Conservation (phyloP, 2,113 vertebrate genomes). For the Corydoras maculifer region DNA sequence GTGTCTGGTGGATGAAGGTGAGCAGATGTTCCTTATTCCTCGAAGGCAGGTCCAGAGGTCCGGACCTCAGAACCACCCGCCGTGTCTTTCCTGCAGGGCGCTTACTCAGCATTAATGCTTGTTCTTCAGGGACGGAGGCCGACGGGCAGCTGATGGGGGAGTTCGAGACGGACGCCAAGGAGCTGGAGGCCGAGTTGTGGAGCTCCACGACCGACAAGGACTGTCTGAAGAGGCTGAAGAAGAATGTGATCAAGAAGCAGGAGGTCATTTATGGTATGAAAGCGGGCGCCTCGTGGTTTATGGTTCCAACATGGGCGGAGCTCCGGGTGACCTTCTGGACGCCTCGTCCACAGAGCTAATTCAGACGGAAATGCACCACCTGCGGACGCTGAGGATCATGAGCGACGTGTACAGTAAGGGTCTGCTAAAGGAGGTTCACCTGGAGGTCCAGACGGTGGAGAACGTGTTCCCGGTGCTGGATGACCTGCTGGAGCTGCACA, state of each 20-base stretch:
- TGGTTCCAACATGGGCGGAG: too few relatives aligned
- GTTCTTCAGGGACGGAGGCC: constrained; percentile 79
- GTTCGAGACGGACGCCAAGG: constrained; percentile 81
- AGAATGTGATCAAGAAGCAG: constrained; percentile 85
- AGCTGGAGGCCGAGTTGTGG: constrained; percentile 92
- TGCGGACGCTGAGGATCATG: constrained; percentile 94
- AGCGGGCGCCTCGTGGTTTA: neutral
- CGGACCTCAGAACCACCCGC: too few relatives aligned
- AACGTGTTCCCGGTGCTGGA: constrained; percentile 87
- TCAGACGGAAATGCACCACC: constrained; percentile 95
- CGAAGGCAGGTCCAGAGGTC: constrained; percentile 3
- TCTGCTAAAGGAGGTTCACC: constrained; percentile 79
- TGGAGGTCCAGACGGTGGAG: constrained; percentile 76
- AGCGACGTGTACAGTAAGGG: constrained; percentile 87
- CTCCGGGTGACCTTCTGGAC: neutral
- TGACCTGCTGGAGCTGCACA: constrained; percentile 84
- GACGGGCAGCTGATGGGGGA: constrained; percentile 94
- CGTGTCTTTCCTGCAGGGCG: neutral
- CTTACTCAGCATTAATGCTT: neutral
- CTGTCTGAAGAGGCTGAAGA: constrained; percentile 80
- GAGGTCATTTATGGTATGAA: constrained; percentile 88
- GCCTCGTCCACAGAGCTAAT: constrained; percentile 74
- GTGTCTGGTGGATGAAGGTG: constrained; percentile 91
- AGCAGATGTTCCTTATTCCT: constrained; percentile 28
- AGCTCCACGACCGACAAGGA: constrained; percentile 83